Base-by-base conservation (phyloP, 2,113 vertebrate genomes). In the Anas platyrhynchos region DNA sequence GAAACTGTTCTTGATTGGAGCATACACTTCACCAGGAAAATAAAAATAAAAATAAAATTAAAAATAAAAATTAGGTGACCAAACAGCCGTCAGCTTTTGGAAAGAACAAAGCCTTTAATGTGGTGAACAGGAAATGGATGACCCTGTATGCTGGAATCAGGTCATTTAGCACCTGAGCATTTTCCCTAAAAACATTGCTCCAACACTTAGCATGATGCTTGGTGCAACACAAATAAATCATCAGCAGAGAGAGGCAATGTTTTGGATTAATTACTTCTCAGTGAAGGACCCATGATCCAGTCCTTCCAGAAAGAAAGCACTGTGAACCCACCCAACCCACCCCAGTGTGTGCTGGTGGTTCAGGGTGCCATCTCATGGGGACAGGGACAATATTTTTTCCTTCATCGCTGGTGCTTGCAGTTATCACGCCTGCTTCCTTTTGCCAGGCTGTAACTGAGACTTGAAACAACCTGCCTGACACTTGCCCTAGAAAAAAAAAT, bases 341-440 rank as follows among this genome's bases (percentile, higher is more conserved):
- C 13, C 25, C 11, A 25, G 12, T 23, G 23, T 58, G 68, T 55
- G 67, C 59, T 74, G 56, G 73, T 92, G 25, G 65, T 74, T 83
- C 88, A 93, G 68, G 65, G 55, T 93, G 92, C 91, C 83, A 80
- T 34, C 88, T 93, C 83, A 81, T 58, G 88, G 86, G 72, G 46
- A 92, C 61, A 86, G 31, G 54, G 29, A 34, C n/a, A 75, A 76
- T 31, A 59, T 3, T 52, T 89, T 20, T 41, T 56, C 34, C 66
- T 91, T 89, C 58, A 44, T 71, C 55, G 16, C 26, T 25, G 15
- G 12, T 59, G 34, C n/a, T 27, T 1, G 2, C 11, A 65, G 10
- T 71, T 67, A 58, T 25, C 55, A 52, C 55, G 88, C 25, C 17
- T 46, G 21, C 11, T 58, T 73, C 75, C 17, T 77, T 71, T 62